Base-by-base conservation (phyloP, 2,797 vertebrate genomes). In the Lophotriccus pileatus region DNA sequence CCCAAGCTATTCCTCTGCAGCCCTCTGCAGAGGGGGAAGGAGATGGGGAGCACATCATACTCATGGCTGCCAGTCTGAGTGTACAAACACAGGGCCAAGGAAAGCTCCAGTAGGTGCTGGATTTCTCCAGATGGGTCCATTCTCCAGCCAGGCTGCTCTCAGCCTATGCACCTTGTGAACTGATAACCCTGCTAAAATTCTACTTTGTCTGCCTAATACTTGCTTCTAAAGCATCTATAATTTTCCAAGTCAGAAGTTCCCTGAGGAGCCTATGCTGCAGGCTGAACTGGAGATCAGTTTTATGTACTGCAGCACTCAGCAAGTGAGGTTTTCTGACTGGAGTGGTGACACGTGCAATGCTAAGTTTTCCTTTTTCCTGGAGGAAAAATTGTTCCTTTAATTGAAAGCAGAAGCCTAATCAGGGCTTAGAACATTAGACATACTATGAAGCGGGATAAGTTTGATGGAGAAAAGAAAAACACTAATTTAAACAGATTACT, bases 341-440 rank as follows among this genome's bases (percentile, higher is more conserved):
- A 66, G 34, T 16, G n/a, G 36, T 70, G 81, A 82, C 62, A 87
- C 44, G n/a, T 37, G 50, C 34, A 19, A 28, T n/a, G 22, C 12
- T 30, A 79, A 39, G 30, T 37, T 81, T 83, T 87, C 67, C 59
- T 78, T 1, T 93, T 94, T 91, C 47, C 64, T 95, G 56, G 60
- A 90, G 66, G 64, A 91, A 95, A 89, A 84, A 70, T 77, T 64
- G 53, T 23, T 67, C 56, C 62, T 79, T 84, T 58, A 81, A 60
- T 92, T 75, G 60, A 87, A 95, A 53, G 56, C 14, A 69, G 74
- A 70, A 69, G 75, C 46, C 37, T 95, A n/a, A 89, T 93, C 50
- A 59, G 43, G 36, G 17, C 78, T 68, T n/a, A 84, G 68, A 92
- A 90, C 67, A 56, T 89, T 47, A 74, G 49, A 59, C 6, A 10